Evolutionary conservation across 2,888 invertebrate genomes (phyloP), one percentile per base, ranked within the genome.

Genomic region (Drosophila anomelani): DNA sequence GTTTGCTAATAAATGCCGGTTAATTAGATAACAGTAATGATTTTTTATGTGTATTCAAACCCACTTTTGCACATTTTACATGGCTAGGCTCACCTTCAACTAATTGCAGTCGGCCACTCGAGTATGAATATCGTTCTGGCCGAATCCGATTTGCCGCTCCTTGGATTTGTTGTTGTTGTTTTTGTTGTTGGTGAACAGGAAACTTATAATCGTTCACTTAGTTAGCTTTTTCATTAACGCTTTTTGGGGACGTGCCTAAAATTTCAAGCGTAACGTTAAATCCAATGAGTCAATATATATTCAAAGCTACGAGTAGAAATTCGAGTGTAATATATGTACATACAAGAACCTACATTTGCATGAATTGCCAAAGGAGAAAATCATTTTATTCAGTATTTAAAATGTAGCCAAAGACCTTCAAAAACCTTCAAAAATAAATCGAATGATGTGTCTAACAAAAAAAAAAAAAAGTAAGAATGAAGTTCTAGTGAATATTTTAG

Each of bases 161-260:
- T 67, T 66, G 39, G 23, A 38, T n/a, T n/a, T n/a, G 34, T 29
- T 10, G 26, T 44, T 44, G 15, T 41, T 17, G 36, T 36, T 36
- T 17, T 54, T 46, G 62, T 13, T 47, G 32, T 39, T 44, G 44
- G 17, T 13, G 46, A 53, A 53, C 39, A 58, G 69, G 59, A 59
- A 68, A 68, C 34, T 69, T 70, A 46, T 54, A 70, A 70, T 69
- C 53, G 69, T 47, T 69, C 53, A 69, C 46, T 59, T 47, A n/a
- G 68, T 26, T 34, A 12, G 36, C 8, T 47, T 44, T 46, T 69
- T 69, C 69, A 70, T 70, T 70, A 70, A 70, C 46, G 46, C 36
- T 60, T 60, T 60, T 44, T 20, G 38, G 34, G 41, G 39, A 69
- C 69, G 69, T 70, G 69, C 39, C 67, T 68, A 41, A 41, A 54